Base-by-base conservation (phyloP, 2,797 vertebrate genomes). In the Mormyrops boulengeri region DNA sequence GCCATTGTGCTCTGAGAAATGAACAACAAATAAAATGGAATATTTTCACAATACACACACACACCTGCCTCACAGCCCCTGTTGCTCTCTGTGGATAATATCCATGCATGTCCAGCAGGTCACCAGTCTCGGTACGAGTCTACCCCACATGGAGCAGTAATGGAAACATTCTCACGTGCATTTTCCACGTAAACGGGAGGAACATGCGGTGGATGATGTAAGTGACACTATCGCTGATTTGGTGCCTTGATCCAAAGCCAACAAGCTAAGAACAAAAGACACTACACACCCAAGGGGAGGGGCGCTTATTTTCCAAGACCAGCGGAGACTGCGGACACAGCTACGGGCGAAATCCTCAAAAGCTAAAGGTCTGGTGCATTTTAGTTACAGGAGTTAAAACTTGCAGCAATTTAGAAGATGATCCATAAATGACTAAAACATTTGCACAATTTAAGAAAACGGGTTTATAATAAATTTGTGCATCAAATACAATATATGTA, bases 181-280 rank as follows among this genome's bases (percentile, higher is more conserved):
- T 85, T 85, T 85, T 85, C 73, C 73, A 80, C 41, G 2, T 80
- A 80, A 80, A 41, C 38, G 38, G 73, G 73, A 80, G 73, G 12
- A 19, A 80, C 14, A 9, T 38, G 38, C 41, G 8, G 38, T 80
- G 73, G 73, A 80, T 80, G 73, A 41, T 44, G 73, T 44, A 80
- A 44, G 17, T n/a, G 41, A 80, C 73, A 80, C 34, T 38, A 44
- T 80, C 47, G 38, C 73, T 41, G 14, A 44, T 9, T 47, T 47
- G 73, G 73, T 80, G 73, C 73, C 73, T 41, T 80, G 73, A 80
- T 80, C 73, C 38, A 80, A 80, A 80, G 73, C 73, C 19, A 80
- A 44, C 17, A 3, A 44, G 73, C 73, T 80, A 47, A 47, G 19
- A 41, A 80, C 73, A 80, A 80, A 80, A 80, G 73, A 6, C 17